Evolutionary conservation across 2,888 invertebrate species (phyloP), one percentile per base, ranked within the genome.

Genomic region (Carterocephalus palaemon): DNA sequence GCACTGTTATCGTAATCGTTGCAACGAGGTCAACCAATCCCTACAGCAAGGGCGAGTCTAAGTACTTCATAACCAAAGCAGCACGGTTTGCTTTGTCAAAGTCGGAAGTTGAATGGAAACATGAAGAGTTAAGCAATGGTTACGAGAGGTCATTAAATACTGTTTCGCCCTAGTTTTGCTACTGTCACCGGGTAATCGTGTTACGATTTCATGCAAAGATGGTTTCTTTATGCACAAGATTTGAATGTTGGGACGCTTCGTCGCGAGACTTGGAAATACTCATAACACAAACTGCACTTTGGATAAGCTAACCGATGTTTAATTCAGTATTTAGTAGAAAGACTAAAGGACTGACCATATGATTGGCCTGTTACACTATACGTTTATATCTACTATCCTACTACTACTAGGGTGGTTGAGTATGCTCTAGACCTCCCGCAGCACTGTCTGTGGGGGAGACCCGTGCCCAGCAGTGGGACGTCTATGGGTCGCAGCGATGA

Each of bases 81-180:
- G 47, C 51, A 49, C 42, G 43, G 49, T 55, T 54, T 52, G 53
- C 54, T 57, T 59, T 59, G 58, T 59, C 48, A 38, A 47, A 47
- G 48, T 52, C 42, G 42, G 29, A 42, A 34, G 26, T 42, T 34
- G 17, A 32, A 19, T 28, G 28, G 15, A 13, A 13, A 15, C 13
- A 34, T 23, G 13, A 23, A 23, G 23, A 20, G 12, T n/a, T 34
- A 15, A 16, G 34, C 26, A 28, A 42, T 19, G 28, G 20, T 32
- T 10, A 28, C 6, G 28, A 42, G 28, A 42, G 34, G 34, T 34
- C 33, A 29, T 34, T 42, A 42, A 22, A 34, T 34, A 42, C 42
- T 26, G 42, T 26, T 34, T 20, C 28, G 34, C 26, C 34, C 34
- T 28, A 28, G 28, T 34, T 42, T 22, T 29, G 38, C 28, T 19